Base-by-base conservation (phyloP, 2,797 vertebrate species). In the Garrulus glandarius region DNA sequence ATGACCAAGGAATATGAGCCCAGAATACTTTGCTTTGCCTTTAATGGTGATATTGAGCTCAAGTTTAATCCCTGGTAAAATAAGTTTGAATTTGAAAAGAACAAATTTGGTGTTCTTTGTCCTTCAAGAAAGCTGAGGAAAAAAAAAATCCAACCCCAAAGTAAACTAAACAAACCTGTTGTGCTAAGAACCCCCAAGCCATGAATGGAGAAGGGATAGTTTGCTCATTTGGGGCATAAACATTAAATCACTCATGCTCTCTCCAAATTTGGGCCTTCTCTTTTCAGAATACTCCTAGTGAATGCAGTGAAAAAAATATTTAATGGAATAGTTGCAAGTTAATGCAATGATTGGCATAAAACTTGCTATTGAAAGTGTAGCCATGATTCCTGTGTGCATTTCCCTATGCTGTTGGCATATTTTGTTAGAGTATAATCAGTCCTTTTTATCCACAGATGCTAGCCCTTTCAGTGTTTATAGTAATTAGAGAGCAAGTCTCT, bases 401-500 rank as follows among this genome's bases (percentile, higher is more conserved):
- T 94, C 70, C 15, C 15, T 67, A 24, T 5, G 27, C 52, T 53
- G 4, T 56, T 1, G 4, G 41, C 14, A 10, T 43, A 26, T 60
- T 88, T 94, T 79, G 21, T 84, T 79, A 13, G 55, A 44, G 59
- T 36, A 14, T 56, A 91, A 83, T 92, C 30, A 64, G 21, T 60
- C 34, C 18, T 52, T 92, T 90, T 70, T 39, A 77, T 56, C n/a
- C 6, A 43, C 44, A 84, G 59, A 69, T 67, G 32, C 43, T 69
- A 34, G 16, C 4, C 5, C 30, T 34, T 87, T 84, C 36, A 70
- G 43, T 71, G 26, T 88, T 76, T 87, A 14, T 34, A 52, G 52
- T 53, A 92, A 90, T 95, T 74, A 77, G 59, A 63, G 41, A 67
- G 29, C 30, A 86, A 69, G 37, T 82, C 36, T 89, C 71, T 93